Evolutionary conservation across 1,140 invertebrate species (phyloP).

Genomic region (Spodoptera litura): DNA sequence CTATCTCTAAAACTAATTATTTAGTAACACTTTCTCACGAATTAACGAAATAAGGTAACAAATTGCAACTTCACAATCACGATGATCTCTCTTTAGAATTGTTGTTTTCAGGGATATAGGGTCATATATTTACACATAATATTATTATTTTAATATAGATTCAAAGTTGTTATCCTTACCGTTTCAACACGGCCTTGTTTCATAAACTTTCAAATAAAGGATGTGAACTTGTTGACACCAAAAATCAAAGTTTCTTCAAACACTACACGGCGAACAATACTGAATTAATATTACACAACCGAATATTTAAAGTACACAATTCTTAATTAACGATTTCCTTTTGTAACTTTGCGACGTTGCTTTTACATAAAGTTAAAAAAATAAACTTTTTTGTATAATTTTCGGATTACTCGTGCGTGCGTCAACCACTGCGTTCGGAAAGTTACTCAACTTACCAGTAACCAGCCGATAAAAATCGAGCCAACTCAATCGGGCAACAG

Average conservation of each 20-base stretch:
- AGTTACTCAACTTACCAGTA: background rate
- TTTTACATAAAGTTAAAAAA: background rate
- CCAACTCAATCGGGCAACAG: background rate
- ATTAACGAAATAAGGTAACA: background rate
- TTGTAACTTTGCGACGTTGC: background rate
- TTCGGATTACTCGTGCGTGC: conserved; percentile 18
- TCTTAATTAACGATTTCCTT: background rate
- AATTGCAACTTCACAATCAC: background rate
- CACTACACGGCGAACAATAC: conserved; percentile 12
- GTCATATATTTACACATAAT: too few relatives aligned
- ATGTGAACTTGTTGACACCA: conserved; percentile 47
- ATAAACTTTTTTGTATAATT: conserved; percentile 17
- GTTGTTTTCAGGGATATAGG: too few relatives aligned
- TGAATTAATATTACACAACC: conserved; percentile 15
- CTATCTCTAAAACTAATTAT: background rate
- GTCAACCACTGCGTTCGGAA: conserved; percentile 40
- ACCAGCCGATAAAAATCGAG: background rate
- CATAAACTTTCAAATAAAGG: conserved; percentile 44
- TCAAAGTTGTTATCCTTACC: conserved; percentile 42
- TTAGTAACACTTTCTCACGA: conserved; percentile 3
- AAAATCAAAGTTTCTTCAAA: conserved; percentile 30
- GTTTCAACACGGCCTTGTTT: conserved; percentile 30
- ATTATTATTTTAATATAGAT: background rate
- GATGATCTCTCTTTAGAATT: too few relatives aligned
- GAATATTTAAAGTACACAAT: background rate